A percentile compares a stretch with the other conserved stretches of the same genome.
Conservation (phyloP, 2,113 vertebrate species). For the Nyctereutes procyonoides region DNA sequence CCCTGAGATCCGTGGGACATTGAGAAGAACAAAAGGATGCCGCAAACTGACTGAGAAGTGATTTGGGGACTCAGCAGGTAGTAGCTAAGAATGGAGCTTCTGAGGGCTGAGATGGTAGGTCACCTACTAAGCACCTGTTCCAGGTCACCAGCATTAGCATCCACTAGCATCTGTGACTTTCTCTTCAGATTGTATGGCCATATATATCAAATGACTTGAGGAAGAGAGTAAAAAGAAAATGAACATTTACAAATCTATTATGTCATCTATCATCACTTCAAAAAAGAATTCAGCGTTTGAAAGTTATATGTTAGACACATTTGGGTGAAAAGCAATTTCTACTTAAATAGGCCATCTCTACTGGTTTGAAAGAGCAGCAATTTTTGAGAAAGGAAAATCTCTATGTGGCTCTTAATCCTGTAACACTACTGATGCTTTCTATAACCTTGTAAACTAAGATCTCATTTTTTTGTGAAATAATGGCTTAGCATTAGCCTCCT, state of each 20-base stretch:
- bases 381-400: conserved; percentile 22
- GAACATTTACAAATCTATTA: neutral
- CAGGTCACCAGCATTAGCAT: neutral
- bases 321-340: conserved; percentile 25
- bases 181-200: neutral
- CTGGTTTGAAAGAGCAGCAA: neutral
- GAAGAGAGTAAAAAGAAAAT: neutral
- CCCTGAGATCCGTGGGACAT: neutral
- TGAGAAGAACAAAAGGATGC: neutral
- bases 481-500: neutral
- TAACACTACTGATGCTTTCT: conserved; percentile 10
- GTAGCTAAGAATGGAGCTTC: neutral
- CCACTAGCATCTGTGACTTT: neutral
- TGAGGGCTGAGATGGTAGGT: fast-evolving
- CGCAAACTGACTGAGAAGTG: neutral
- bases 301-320: neutral
- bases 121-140: neutral
- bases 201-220: neutral
- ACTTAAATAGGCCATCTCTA: neutral
- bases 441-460: conserved; percentile 24
- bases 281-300: neutral
- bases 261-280: neutral
- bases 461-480: conserved; percentile 66
- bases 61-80: neutral
- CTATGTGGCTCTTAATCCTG: neutral